Percentiles rank a stretch among this genome's conserved stretches.
These are phyloP conservation scores for Nyctibius bracteatus DNA, from an alignment of 2,113 vertebrate species.

Conservation along the genomic window DNA sequence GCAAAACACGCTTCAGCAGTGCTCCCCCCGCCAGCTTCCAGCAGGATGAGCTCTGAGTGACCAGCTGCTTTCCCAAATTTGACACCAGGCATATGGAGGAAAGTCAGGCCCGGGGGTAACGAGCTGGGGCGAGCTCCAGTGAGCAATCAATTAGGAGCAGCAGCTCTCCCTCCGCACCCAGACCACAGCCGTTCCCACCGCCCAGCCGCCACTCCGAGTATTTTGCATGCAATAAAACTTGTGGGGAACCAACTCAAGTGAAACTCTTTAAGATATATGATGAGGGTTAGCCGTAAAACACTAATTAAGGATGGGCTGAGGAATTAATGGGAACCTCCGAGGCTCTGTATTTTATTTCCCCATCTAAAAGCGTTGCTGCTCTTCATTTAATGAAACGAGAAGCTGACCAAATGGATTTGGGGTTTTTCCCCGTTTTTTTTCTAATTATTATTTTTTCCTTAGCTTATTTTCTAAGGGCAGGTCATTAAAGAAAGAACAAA, in stretches of 20 bases:
- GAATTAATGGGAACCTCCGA: slow-evolving; percentile 48
- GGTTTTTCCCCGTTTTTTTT: neutral
- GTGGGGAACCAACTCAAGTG: slow-evolving; percentile 59
- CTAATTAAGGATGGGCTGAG: slow-evolving; percentile 65
- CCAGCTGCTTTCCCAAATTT: slow-evolving; percentile 76
- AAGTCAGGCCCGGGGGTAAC: slow-evolving; percentile 69
- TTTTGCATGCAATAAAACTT: slow-evolving; percentile 68
- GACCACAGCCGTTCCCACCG: slow-evolving; percentile 50
- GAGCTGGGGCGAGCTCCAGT: slow-evolving; percentile 67
- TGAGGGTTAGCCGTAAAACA: slow-evolving; percentile 61
- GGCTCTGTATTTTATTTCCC: slow-evolving; percentile 17
- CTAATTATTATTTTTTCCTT: neutral
- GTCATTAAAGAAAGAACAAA: neutral
- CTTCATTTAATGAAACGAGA: slow-evolving; percentile 6
- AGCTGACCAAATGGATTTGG: neutral
- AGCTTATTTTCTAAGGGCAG: slow-evolving; percentile 8
- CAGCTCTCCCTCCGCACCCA: slow-evolving; percentile 54
- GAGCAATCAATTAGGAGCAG: slow-evolving; percentile 74
- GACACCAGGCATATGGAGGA: slow-evolving; percentile 76
- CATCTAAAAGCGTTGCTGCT: neutral
- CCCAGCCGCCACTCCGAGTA: slow-evolving; percentile 30
- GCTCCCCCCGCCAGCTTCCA: slow-evolving; percentile 50
- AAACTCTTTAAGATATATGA: slow-evolving; percentile 63
- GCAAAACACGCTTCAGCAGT: slow-evolving; percentile 45
- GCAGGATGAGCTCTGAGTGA: slow-evolving; percentile 64